phyloP scores from a whole-genome alignment of 2,888 invertebrate species.

The Ditylenchus weischeri region DNA sequence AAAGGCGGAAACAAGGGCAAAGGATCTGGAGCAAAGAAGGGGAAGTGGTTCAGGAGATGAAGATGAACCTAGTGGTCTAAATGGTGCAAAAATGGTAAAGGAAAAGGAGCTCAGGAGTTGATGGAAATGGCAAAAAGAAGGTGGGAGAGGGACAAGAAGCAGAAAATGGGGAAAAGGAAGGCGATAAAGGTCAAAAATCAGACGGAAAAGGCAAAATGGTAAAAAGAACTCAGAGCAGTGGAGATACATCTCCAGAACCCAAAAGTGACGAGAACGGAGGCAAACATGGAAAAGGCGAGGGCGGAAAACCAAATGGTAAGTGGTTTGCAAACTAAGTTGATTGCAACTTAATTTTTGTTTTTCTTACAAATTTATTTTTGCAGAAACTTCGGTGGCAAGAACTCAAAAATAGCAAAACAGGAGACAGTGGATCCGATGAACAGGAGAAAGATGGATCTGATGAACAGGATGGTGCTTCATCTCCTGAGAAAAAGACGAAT shows the following conservation, averaged over 20 bases:
- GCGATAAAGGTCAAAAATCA: constrained; percentile 15
- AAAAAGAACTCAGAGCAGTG: constrained; percentile 6
- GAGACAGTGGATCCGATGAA: neutral
- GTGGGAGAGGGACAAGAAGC: neutral
- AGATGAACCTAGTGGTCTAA: constrained; percentile 10
- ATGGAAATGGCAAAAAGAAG: constrained; percentile 11
- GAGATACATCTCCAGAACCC: neutral
- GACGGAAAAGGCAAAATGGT: constrained; percentile 12
- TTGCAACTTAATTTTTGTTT: too few relatives aligned
- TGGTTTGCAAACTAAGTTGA: too few relatives aligned
- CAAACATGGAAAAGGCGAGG: constrained; percentile 7
- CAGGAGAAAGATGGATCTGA: neutral
- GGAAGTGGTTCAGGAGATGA: constrained; percentile 22
- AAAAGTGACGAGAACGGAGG: constrained; percentile 8
- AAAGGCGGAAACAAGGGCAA: constrained; percentile 12
- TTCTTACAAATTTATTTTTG: too few relatives aligned
- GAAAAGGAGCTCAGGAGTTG: neutral
- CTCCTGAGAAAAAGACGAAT: neutral
- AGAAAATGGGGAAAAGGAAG: constrained; percentile 1
- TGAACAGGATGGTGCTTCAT: neutral
- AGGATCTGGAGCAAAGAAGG: neutral
- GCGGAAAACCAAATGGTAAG: constrained; percentile 16
- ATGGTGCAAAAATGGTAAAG: constrained; percentile 5
- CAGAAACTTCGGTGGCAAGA: neutral
- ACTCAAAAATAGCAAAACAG: constrained; percentile 9